These are phyloP conservation scores for Etheostoma perlongum DNA, from an alignment of 2,797 vertebrate species.

Conservation along the genomic window DNA sequence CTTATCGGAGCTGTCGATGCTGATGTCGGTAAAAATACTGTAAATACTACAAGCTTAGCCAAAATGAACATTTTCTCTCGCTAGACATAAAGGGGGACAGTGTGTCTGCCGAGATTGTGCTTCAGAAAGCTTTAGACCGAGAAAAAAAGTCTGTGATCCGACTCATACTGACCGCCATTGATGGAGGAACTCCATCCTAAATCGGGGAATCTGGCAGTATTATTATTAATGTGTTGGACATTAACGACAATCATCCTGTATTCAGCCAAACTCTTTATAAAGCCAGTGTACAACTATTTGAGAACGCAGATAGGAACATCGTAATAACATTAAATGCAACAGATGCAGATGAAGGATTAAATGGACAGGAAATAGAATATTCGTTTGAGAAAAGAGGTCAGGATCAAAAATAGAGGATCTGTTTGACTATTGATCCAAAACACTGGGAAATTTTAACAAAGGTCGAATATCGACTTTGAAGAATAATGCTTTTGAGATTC, in stretches of 20 bases:
- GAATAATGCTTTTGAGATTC: conserved; percentile 71
- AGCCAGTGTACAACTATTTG: conserved; percentile 78
- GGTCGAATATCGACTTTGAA: conserved; percentile 78
- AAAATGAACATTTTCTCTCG: conserved; percentile 87
- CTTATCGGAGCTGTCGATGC: too few species aligned
- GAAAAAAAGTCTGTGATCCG: conserved; percentile 65
- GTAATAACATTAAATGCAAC: conserved; percentile 67
- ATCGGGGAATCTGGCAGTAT: conserved; percentile 65
- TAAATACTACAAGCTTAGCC: conserved; percentile 87
- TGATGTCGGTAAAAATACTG: conserved; percentile 83
- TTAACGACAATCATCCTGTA: conserved; percentile 72
- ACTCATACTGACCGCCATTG: conserved; percentile 73
- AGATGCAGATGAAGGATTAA: conserved; percentile 70
- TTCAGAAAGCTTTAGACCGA: conserved; percentile 77
- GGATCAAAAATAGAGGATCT: too few species aligned
- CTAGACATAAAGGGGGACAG: conserved; percentile 57
- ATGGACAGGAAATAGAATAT: conserved; percentile 84
- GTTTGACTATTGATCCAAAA: too few species aligned
- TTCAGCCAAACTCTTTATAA: conserved; percentile 72
- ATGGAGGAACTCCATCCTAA: conserved; percentile 75
- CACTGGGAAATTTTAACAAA: too few species aligned
- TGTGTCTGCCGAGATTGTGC: too few species aligned
- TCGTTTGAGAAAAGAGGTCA: too few species aligned
- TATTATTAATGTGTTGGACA: conserved; percentile 71
- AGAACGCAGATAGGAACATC: conserved; percentile 78